Base-by-base conservation (phyloP, 1,140 invertebrate species). In the Galleria mellonella region DNA sequence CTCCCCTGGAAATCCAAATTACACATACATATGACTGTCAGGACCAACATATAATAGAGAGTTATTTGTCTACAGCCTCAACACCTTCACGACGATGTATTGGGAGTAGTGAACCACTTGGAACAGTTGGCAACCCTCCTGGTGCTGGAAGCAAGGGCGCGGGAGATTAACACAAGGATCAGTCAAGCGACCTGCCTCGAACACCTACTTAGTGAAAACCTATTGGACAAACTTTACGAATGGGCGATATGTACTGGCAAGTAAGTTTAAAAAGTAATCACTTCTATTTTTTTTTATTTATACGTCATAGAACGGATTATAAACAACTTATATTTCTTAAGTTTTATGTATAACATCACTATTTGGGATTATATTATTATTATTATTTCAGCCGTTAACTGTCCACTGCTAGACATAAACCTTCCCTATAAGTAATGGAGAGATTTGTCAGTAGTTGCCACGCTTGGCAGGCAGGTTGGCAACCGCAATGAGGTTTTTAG, bases 121-220 rank as follows among this genome's bases (percentile, higher is more conserved):
- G 95, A 97, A 68, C 96, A 97, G 72, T 94, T 98, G 92, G 90
- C 94, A 3, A 94, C 94, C 0, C 84, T 98, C n/a, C 83, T 99
- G 9, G 87, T 97, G 2, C 88, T 96, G 48, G 97, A 99, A 81
- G 83, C 78, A 0, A 57, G 64, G 13, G 83, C 69, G 2, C 47
- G 67, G n/a, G 71, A 78, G 54, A 71, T 77, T 32, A 67, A 44
- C 36, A 37, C 54, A 0, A 63, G 81, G 9, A 71, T 84, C 1
- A 63, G 74, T 38, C 87, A 90, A 10, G 90, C 91, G 1, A 88
- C 90, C 28, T 95, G 94, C 71, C 82, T 96, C 10, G 93, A 95
- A 64, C 90, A 91, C 84, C 74, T 95, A 47, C 85, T 95, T 23
- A 91, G 89, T 56, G 93, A 94, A 83, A 94, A 94, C 85, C 77